Evolutionary conservation across 1,140 invertebrate species (phyloP).

Genomic region (Meloidogyne exigua): DNA sequence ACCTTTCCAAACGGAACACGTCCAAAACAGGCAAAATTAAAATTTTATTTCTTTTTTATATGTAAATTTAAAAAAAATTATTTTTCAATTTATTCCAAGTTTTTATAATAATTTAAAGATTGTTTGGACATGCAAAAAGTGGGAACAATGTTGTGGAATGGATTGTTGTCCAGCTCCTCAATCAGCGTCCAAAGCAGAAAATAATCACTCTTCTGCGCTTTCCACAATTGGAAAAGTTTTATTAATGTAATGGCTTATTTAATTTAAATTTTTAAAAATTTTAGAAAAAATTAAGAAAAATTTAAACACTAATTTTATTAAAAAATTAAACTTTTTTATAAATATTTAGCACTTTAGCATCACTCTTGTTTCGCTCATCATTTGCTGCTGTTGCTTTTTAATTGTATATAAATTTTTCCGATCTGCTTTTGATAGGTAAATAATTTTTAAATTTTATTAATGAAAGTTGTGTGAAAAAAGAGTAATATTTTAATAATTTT

Average conservation of each 20-base stretch:
- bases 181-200: neutral
- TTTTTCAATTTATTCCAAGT: neutral
- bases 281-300: neutral
- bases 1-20: constrained; percentile 49
- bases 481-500: no score
- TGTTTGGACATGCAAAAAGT: constrained; percentile 45
- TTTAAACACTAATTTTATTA: no score
- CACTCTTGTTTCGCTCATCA: constrained; percentile 37
- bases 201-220: constrained; percentile 19
- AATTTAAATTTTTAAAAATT: constrained; percentile 14
- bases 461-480: no score
- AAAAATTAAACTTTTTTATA: neutral
- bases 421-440: constrained; percentile 39
- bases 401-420: constrained; percentile 47
- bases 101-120: constrained; percentile 14
- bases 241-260: constrained; percentile 29
- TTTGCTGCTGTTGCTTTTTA: constrained; percentile 45
- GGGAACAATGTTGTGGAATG: constrained; percentile 50
- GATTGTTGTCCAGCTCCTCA: constrained; percentile 48
- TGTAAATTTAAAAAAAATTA: neutral
- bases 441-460: no score
- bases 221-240: constrained; percentile 25
- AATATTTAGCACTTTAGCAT: constrained; percentile 45
- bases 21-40: constrained; percentile 31
- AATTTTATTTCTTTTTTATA: neutral